phyloP scores from a whole-genome alignment of 2,113 vertebrate species.

The Brachyhypopomus gauderio region DNA sequence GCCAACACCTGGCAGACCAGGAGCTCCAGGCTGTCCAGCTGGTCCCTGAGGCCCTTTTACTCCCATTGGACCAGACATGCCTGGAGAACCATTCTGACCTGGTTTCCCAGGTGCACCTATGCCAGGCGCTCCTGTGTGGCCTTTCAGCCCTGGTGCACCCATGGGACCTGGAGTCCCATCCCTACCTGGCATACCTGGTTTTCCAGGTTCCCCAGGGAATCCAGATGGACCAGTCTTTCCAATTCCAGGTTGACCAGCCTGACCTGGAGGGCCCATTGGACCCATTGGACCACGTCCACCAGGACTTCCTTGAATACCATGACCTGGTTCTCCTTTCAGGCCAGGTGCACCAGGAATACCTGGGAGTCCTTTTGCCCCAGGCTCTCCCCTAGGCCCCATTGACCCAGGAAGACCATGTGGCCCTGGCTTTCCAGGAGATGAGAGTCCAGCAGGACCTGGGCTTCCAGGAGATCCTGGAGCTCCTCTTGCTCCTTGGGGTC shows the following conservation, averaged over 20 bases:
- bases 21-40: slow-evolving; percentile 71
- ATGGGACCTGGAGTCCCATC: slow-evolving; percentile 80
- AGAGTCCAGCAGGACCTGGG: slow-evolving; percentile 83
- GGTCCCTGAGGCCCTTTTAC: slow-evolving; percentile 73
- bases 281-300: slow-evolving; percentile 83
- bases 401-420: slow-evolving; percentile 78
- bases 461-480: slow-evolving; percentile 79
- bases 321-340: slow-evolving; percentile 84
- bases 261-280: slow-evolving; percentile 82
- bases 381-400: slow-evolving; percentile 80
- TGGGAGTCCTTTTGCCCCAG: slow-evolving; percentile 84
- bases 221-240: slow-evolving; percentile 85
- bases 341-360: slow-evolving; percentile 86
- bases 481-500: slow-evolving; percentile 85
- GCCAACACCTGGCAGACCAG: slow-evolving; percentile 75
- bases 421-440: slow-evolving; percentile 86
- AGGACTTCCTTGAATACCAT: slow-evolving; percentile 81
- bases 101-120: slow-evolving; percentile 72
- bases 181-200: slow-evolving; percentile 83
- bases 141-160: slow-evolving; percentile 83
- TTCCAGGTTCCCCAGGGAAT: slow-evolving; percentile 86
- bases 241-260: slow-evolving; percentile 80
- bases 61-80: slow-evolving; percentile 70
- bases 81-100: slow-evolving; percentile 75
- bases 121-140: slow-evolving; percentile 79